Evolutionary conservation across 1,140 invertebrate genomes (phyloP), one percentile per base, ranked within the genome.

Genomic region (Heliconius melpomene): DNA sequence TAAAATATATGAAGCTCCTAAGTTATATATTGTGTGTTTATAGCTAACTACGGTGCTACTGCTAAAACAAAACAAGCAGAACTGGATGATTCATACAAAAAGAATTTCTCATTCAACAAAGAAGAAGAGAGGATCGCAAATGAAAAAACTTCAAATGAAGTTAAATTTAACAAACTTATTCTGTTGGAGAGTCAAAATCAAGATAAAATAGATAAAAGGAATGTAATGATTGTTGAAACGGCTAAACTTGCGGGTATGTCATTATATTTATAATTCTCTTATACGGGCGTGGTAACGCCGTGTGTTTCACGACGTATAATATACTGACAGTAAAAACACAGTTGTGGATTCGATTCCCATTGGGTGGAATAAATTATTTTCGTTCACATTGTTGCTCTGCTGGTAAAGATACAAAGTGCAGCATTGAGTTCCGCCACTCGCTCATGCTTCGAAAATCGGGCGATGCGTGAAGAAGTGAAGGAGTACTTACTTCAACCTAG

Each of bases 181-280:
- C 73, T 94, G 26, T 79, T 95, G 52, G 94, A 95, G 75, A 91
- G 91, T 72, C 94, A 95, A 80, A 92, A 95, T 81, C 93, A 95
- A 82, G 93, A 95, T 32, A 94, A 92, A 82, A 91, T 94, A 52
- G 87, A 90, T 54, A 90, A 89, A 72, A 91, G 89, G 72, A 94
- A 94, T 82, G 81, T 80, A 26, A 87, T 92, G 84, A 88, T 95
- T 76, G 82, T 91, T 2, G 89, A 92, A 72, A 89, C 91, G 60
- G 92, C 89, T 13, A 90, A 90, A 82, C 86, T 93, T 72, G 94
- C 93, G 90, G 90, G 94, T 95, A 88, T 88, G n/a, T 75, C 3
- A 16, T 16, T n/a, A 76, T 52, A 54, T 20, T 54, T 54, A n/a
- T n/a, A 54, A 8, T 54, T 16, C 13, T 7, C 32, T 32, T 32